A percentile compares a stretch with the other conserved stretches of the same genome.
phyloP scores from a whole-genome alignment of 35 echinoderm and acorn worm genomes.

The Lytechinus pictus region DNA sequence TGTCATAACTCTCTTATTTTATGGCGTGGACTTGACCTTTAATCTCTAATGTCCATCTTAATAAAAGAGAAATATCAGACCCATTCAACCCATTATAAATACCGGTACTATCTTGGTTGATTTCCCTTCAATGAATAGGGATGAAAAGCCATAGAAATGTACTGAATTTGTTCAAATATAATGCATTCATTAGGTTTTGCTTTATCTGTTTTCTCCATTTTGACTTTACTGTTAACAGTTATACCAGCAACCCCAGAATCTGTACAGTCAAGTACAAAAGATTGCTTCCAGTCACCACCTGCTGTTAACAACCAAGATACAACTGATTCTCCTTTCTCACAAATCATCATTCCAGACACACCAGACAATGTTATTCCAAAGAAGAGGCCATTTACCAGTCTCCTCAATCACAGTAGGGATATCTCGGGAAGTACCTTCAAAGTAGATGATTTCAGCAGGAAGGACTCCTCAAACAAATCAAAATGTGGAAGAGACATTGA shows the following conservation, averaged over 20 bases:
- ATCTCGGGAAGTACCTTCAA: too few species aligned
- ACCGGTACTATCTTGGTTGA: too few species aligned
- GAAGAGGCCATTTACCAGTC: constrained; percentile 34
- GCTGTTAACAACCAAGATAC: not conserved
- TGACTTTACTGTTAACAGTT: not conserved
- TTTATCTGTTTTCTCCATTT: not conserved
- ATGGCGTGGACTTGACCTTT: too few species aligned
- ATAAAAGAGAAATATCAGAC: too few species aligned
- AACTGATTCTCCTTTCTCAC: not conserved
- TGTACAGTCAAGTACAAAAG: not conserved
- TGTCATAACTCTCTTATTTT: too few species aligned
- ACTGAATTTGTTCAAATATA: too few species aligned
- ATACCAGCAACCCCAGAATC: constrained; percentile 4
- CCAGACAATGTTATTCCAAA: not conserved
- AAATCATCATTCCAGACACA: constrained; percentile 26
- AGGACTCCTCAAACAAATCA: not conserved
- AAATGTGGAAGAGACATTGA: not conserved
- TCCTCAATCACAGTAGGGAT: not conserved
- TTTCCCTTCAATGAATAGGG: too few species aligned
- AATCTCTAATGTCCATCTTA: too few species aligned
- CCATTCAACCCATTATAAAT: too few species aligned
- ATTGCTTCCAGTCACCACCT: not conserved
- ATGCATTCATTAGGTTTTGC: too few species aligned
- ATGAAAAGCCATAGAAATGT: too few species aligned
- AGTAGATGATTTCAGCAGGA: not conserved